Conservation (phyloP, 2,888 invertebrate genomes). For the Carpatolechia fugitivella region DNA sequence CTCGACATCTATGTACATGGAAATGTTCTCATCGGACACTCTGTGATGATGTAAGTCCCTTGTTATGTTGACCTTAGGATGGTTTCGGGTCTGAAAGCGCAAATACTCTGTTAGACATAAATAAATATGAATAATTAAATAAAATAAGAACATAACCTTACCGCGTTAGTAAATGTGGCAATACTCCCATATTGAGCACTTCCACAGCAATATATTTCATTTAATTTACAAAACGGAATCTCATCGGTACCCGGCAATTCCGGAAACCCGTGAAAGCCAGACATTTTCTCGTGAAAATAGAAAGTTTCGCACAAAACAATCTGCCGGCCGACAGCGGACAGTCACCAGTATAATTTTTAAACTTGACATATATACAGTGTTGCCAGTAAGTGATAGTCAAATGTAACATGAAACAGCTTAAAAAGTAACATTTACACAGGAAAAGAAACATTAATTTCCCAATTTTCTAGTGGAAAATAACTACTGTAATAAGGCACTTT, state of each 20-base stretch:
- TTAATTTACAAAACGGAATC: slow-evolving; percentile 81
- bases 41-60: slow-evolving; percentile 80
- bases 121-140: too few relatives aligned
- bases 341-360: neutral
- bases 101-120: neutral
- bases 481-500: too few relatives aligned
- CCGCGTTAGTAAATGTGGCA: slow-evolving; percentile 78
- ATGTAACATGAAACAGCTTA: too few relatives aligned
- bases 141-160: slow-evolving; percentile 54
- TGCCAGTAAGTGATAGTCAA: too few relatives aligned
- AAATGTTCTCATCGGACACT: slow-evolving; percentile 77
- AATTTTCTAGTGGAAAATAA: too few relatives aligned
- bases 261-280: slow-evolving; percentile 74
- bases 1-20: slow-evolving; percentile 80
- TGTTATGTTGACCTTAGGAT: slow-evolving; percentile 85
- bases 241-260: slow-evolving; percentile 73
- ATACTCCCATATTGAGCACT: slow-evolving; percentile 78
- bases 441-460: too few relatives aligned
- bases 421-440: too few relatives aligned
- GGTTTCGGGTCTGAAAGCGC: slow-evolving; percentile 77
- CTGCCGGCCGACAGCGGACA: neutral
- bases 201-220: slow-evolving; percentile 80
- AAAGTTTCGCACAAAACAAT: neutral
- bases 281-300: slow-evolving; percentile 50
- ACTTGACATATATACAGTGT: neutral